Base-by-base conservation (phyloP, 2,888 invertebrate genomes). In the Thera britannica region DNA sequence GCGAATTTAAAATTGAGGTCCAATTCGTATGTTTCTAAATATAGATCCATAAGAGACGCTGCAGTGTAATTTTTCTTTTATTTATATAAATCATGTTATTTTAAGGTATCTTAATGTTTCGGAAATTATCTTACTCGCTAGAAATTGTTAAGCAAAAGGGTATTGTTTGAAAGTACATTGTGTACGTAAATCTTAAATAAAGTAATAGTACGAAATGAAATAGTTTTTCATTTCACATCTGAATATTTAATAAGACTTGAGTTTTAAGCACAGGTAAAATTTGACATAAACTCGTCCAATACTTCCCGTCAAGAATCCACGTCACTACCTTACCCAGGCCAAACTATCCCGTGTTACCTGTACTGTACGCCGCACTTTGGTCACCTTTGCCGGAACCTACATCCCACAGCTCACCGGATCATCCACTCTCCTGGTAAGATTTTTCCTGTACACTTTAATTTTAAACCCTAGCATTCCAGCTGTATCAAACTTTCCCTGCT, bases 371-470 rank as follows among this genome's bases (percentile, higher is more conserved):
- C 83, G 90, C 88, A 87, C 80, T 80, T 78, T 83, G 87, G 68
- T 65, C 68, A 68, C 68, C 65, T 69, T 83, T 88, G 90, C 90
- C 90, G 87, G 92, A 84, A 90, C 92, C 90, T 89, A 81, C 92
- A 90, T 90, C 92, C 93, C 87, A 86, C 92, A 88, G 92, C 88
- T 88, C 89, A 89, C 88, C 81, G 93, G 92, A 92, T 90, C 90
- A 90, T 86, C 92, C 92, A 90, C 84, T 81, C 70, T 93, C 93
- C 94, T 82, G 93, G 94, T 94, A 94, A 94, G 94, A 92, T 72
- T 81, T 88, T 88, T 93, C 91, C 91, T 92, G 86, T 91, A 86
- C 85, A 82, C 89, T 89, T 89, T 88, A 86, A 68, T 65, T 91
- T 92, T 89, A 77, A 83, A 78, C 91, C 92, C 92, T 87, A 88